phyloP scores from a whole-genome alignment of 2,113 vertebrate genomes.

The Hepsetus odoe region DNA sequence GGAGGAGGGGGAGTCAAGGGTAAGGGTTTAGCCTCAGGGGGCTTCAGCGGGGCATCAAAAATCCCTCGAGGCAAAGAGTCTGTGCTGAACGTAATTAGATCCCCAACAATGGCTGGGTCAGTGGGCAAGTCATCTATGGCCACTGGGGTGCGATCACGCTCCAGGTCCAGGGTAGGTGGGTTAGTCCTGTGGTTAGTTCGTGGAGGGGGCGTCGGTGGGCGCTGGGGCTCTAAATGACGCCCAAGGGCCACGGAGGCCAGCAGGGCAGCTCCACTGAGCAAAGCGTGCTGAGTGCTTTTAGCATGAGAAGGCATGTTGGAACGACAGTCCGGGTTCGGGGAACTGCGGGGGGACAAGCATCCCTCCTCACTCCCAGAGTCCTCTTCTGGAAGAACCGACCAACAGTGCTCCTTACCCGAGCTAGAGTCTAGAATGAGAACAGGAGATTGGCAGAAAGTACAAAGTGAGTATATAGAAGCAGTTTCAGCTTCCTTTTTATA shows the following conservation, averaged over 20 bases:
- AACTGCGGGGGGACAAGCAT: conserved; percentile 58
- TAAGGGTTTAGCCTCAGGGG: conserved; percentile 65
- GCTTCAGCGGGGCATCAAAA: conserved; percentile 63
- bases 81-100: conserved; percentile 69
- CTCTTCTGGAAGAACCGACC: conserved; percentile 67
- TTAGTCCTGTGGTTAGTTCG: conserved; percentile 69
- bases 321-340: conserved; percentile 62
- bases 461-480: not conserved
- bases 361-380: conserved; percentile 65
- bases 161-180: conserved; percentile 59
- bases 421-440: conserved; percentile 59
- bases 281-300: conserved; percentile 77
- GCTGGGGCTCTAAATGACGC: conserved; percentile 63
- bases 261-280: conserved; percentile 77
- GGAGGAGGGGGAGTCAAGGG: conserved; percentile 72
- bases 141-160: conserved; percentile 50
- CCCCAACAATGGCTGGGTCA: conserved; percentile 68
- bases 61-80: conserved; percentile 54
- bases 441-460: not conserved
- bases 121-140: conserved; percentile 50
- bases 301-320: conserved; percentile 55
- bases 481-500: too few relatives aligned
- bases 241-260: conserved; percentile 83
- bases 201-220: conserved; percentile 58
- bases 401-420: conserved; percentile 64